Conservation (phyloP, 2,797 vertebrate species). For the Clamator glandarius region DNA sequence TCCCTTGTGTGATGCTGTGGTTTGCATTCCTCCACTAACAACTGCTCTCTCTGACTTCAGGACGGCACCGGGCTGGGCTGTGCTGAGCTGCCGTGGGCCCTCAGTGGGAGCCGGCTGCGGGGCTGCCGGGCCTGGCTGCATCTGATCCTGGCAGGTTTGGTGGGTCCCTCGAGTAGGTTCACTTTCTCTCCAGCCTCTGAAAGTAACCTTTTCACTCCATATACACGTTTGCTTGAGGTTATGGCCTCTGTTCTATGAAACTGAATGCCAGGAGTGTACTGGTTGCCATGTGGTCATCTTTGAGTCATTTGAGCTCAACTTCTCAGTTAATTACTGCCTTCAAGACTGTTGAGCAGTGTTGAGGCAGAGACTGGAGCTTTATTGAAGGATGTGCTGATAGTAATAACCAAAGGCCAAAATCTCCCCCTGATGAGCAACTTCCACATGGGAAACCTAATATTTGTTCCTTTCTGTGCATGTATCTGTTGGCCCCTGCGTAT, state of each 20-base stretch:
- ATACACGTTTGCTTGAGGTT: fast-evolving
- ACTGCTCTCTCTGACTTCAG: background rate
- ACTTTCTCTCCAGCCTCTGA: background rate
- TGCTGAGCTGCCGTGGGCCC: background rate
- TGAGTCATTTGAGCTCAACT: background rate
- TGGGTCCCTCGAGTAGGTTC: background rate
- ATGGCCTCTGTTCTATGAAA: background rate
- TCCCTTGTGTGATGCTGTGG: background rate
- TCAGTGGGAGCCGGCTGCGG: fast-evolving
- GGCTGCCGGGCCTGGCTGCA: background rate
- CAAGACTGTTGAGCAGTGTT: background rate
- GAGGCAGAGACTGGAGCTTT: background rate
- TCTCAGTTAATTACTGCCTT: background rate
- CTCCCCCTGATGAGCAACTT: background rate
- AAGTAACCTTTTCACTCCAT: background rate
- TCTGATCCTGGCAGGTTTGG: background rate
- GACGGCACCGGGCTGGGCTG: background rate
- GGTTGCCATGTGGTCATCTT: fast-evolving
- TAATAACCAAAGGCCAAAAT: background rate
- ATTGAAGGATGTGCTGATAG: background rate
- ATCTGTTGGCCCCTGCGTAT: background rate
- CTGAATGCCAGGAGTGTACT: background rate
- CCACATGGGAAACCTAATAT: background rate
- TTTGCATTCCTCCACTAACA: fast-evolving
- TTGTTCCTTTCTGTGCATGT: background rate